Base-by-base conservation (phyloP, 2,888 invertebrate species). In the Aphidoletes aphidimyza region DNA sequence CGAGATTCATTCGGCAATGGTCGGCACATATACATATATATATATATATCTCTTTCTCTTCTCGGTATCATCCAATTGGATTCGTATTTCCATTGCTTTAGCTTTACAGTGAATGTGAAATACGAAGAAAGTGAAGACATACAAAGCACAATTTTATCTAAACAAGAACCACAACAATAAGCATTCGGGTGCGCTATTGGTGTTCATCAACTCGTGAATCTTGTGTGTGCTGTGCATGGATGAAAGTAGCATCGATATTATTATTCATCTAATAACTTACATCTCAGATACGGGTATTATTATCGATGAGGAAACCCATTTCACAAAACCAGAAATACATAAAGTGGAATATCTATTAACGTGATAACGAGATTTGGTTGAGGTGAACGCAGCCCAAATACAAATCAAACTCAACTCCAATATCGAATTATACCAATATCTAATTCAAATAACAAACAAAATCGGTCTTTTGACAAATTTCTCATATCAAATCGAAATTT, bases 211-310 rank as follows among this genome's bases (percentile, higher is more conserved):
- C 47, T 17, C 47, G 19, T 19, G 22, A 22, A 54, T 1, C 22
- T 11, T 0, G 30, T 14, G 14, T 30, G 26, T 69, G 69, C n/a
- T 26, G n/a, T 69, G 14, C 17, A 54, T 54, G 34, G 34, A 69
- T 69, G 69, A 69, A 30, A 34, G 17, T 69, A 30, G 17, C 30
- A 69, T n/a, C 30, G 22, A 54, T 54, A 54, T 54, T 54, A 54
- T 69, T 69, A 69, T 69, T 30, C 34, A 69, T 69, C 34, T 69
- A 30, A 69, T 69, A 69, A 30, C 69, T 69, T 69, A 30, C 69
- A 69, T 69, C 34, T 30, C 34, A 30, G 69, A 69, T 69, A 69
- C 34, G 26, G n/a, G 69, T 69, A 30, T 69, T 69, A 69, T 69
- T 34, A 69, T 34, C 30, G 69, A 69, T 5, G 69, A 69, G 69